Evolutionary conservation across 1,140 invertebrate genomes (phyloP).

Genomic region (Drosophila orena): DNA sequence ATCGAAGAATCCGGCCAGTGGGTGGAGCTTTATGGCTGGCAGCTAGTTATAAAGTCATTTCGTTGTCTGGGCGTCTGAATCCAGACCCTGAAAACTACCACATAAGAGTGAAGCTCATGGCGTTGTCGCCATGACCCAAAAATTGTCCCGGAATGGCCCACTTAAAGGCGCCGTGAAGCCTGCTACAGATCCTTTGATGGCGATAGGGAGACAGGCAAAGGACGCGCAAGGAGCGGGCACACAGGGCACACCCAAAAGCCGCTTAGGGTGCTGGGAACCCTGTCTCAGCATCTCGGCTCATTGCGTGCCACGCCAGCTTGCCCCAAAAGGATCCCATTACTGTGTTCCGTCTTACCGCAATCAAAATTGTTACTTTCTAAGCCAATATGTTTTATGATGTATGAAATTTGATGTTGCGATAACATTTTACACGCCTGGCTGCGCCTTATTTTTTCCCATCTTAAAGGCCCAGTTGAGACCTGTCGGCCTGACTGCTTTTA

Average conservation of each 20-base stretch:
- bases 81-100: slow-evolving; percentile 49
- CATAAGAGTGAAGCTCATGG: slow-evolving; percentile 20
- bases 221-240: not conserved
- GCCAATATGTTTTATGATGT: slow-evolving; percentile 84
- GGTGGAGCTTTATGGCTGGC: slow-evolving; percentile 49
- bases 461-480: slow-evolving; percentile 24
- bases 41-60: slow-evolving; percentile 80
- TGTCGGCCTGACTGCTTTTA: not conserved
- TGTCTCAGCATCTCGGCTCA: slow-evolving; percentile 47
- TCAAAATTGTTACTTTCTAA: slow-evolving; percentile 84
- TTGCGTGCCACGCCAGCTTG: slow-evolving; percentile 62
- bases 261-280: slow-evolving; percentile 41
- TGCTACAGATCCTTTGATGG: slow-evolving; percentile 66
- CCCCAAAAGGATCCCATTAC: slow-evolving; percentile 46
- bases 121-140: slow-evolving; percentile 3
- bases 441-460: slow-evolving; percentile 67
- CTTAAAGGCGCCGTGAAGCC: slow-evolving; percentile 52
- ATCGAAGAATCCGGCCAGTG: slow-evolving; percentile 19
- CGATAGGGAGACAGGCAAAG: slow-evolving; percentile 51
- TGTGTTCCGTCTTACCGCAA: slow-evolving; percentile 77
- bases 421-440: slow-evolving; percentile 80
- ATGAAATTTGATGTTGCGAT: slow-evolving; percentile 84
- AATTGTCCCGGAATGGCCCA: slow-evolving; percentile 40
- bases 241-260: slow-evolving; percentile 42
- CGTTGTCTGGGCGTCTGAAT: slow-evolving; percentile 16